These are phyloP conservation scores for Glaucopsyche alexis DNA, from an alignment of 2,888 invertebrate genomes.

Conservation along the genomic window DNA sequence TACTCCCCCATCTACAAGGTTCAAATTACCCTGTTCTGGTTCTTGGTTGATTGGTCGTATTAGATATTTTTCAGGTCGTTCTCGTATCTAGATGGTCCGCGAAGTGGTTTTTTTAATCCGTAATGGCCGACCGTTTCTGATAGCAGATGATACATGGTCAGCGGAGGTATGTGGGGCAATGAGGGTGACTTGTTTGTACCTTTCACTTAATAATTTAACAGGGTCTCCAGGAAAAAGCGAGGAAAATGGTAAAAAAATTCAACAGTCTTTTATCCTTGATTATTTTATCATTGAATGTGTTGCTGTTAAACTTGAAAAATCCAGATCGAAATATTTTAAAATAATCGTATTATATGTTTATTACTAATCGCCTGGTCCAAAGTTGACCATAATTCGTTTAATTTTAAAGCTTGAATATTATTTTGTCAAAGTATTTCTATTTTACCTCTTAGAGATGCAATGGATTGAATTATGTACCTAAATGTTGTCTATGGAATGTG, in stretches of 20 bases:
- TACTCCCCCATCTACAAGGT: slow-evolving; percentile 32
- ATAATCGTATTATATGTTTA: no score
- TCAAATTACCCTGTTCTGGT: slow-evolving; percentile 38
- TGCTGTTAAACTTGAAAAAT: no score
- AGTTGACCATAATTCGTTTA: no score
- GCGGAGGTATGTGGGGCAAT: slow-evolving; percentile 48
- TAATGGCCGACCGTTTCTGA: slow-evolving; percentile 61
- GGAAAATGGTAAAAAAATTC: neutral
- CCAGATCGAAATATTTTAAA: no score
- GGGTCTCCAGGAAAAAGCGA: neutral
- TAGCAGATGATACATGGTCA: slow-evolving; percentile 63
- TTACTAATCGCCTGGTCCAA: no score
- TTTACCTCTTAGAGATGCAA: no score
- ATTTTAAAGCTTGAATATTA: no score
- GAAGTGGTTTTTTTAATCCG: slow-evolving; percentile 72
- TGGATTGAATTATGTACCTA: no score
- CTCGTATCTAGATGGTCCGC: slow-evolving; percentile 61
- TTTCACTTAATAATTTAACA: slow-evolving; percentile 8
- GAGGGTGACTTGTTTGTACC: slow-evolving; percentile 19
- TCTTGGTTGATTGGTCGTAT: slow-evolving; percentile 36
- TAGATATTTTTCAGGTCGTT: slow-evolving; percentile 31
- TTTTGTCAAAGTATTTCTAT: no score
- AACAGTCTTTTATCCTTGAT: neutral
- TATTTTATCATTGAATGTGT: no score
- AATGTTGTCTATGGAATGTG: no score